phyloP scores from a whole-genome alignment of 2,888 invertebrate species.

The Eubasilissa splendida region DNA sequence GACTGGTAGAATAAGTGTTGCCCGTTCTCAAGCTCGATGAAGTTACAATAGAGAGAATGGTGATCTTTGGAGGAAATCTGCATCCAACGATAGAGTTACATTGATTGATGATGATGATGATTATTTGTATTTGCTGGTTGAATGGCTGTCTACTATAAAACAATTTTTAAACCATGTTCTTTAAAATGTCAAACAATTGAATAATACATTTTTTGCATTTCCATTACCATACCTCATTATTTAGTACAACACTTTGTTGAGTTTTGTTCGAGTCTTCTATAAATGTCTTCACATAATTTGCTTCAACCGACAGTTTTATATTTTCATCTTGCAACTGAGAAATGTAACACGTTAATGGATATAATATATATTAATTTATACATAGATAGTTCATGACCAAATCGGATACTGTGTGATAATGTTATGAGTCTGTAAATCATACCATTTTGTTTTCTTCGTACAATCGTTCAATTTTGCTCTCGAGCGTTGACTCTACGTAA shows the following conservation, averaged over 20 bases:
- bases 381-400: neutral
- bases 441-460: constrained; percentile 42
- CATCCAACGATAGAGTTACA: too few relatives aligned
- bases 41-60: too few relatives aligned
- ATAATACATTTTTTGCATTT: too few relatives aligned
- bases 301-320: constrained; percentile 11
- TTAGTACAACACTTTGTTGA: neutral
- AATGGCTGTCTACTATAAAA: too few relatives aligned
- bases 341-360: neutral
- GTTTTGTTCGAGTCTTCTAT: neutral
- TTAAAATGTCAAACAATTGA: too few relatives aligned
- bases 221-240: constrained; percentile 5
- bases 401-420: neutral
- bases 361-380: neutral
- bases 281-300: constrained; percentile 16
- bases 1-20: too few relatives aligned
- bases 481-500: constrained; percentile 10
- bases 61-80: too few relatives aligned
- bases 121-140: too few relatives aligned
- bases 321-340: constrained; percentile 26
- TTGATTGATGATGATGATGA: too few relatives aligned
- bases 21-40: too few relatives aligned
- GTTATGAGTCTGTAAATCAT: neutral
- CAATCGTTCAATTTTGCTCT: constrained; percentile 32
- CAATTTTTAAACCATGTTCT: too few relatives aligned